phyloP scores from a whole-genome alignment of 2,888 invertebrate genomes.

The Trissolcus brochymenae region DNA sequence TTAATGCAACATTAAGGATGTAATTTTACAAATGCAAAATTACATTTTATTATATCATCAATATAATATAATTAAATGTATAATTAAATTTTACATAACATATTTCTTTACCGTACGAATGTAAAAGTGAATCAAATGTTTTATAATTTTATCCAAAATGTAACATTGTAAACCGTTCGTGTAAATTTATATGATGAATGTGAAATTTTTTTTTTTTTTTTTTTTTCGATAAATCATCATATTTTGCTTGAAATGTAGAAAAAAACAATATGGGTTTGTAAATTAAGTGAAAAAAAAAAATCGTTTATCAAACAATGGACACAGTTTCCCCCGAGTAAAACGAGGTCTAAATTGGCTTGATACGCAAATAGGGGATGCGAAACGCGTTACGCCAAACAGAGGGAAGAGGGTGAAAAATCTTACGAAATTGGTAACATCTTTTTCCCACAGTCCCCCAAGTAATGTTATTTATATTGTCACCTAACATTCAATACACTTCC shows the following conservation, averaged over 20 bases:
- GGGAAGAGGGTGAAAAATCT: constrained; percentile 35
- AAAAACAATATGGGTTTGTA: background rate
- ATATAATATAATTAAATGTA: too few relatives aligned
- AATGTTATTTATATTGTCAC: constrained; percentile 40
- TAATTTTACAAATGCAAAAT: too few relatives aligned
- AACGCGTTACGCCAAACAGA: constrained; percentile 6
- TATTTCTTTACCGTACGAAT: too few relatives aligned
- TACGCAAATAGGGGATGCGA: constrained; percentile 15
- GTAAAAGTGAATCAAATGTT: too few relatives aligned
- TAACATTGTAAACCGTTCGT: too few relatives aligned
- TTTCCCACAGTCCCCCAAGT: constrained; percentile 34
- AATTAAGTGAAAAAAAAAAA: constrained; percentile 6
- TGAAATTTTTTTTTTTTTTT: too few relatives aligned
- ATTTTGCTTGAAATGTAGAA: background rate
- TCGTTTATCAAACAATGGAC: constrained; percentile 7
- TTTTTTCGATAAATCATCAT: background rate
- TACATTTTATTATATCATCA: too few relatives aligned
- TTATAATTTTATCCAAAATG: too few relatives aligned
- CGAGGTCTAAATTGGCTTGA: constrained; percentile 19
- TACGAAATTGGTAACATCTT: constrained; percentile 41
- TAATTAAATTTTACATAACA: too few relatives aligned
- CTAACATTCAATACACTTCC: constrained; percentile 19
- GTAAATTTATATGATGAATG: too few relatives aligned
- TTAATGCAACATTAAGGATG: too few relatives aligned
- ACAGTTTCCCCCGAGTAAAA: constrained; percentile 1